phyloP scores from a whole-genome alignment of 2,888 invertebrate genomes.

The Lysandra bellargus region DNA sequence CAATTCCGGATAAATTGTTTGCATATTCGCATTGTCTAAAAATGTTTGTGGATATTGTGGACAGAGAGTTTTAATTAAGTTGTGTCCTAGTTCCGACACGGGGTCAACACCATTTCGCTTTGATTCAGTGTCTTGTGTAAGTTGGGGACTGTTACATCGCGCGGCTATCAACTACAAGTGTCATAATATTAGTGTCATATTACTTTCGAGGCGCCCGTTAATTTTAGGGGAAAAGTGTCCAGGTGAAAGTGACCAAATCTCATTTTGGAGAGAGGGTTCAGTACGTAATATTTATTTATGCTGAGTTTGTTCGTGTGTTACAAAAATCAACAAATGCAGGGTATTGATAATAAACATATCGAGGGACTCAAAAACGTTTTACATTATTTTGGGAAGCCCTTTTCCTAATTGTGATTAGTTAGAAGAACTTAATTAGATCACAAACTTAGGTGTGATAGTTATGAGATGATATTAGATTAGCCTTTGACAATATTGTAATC shows the following conservation, averaged over 20 bases:
- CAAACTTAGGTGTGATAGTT: neutral
- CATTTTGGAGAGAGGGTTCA: too few relatives aligned
- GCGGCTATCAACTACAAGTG: neutral
- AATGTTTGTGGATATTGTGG: slow-evolving; percentile 21
- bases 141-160: neutral
- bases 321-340: too few relatives aligned
- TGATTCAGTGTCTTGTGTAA: slow-evolving; percentile 25
- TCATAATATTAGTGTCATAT: neutral
- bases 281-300: too few relatives aligned
- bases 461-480: neutral
- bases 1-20: slow-evolving; percentile 9
- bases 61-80: slow-evolving; percentile 30
- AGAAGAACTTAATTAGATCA: neutral
- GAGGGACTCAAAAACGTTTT: too few relatives aligned
- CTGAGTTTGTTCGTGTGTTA: too few relatives aligned
- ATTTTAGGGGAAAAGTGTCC: neutral
- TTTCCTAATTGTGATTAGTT: neutral
- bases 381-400: neutral
- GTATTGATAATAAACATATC: too few relatives aligned
- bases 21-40: slow-evolving; percentile 21
- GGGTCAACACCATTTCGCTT: slow-evolving; percentile 26
- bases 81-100: slow-evolving; percentile 26
- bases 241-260: neutral
- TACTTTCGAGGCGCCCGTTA: neutral
- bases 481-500: neutral